Conservation (phyloP, 2,113 vertebrate species). For the Chitala chitala region DNA sequence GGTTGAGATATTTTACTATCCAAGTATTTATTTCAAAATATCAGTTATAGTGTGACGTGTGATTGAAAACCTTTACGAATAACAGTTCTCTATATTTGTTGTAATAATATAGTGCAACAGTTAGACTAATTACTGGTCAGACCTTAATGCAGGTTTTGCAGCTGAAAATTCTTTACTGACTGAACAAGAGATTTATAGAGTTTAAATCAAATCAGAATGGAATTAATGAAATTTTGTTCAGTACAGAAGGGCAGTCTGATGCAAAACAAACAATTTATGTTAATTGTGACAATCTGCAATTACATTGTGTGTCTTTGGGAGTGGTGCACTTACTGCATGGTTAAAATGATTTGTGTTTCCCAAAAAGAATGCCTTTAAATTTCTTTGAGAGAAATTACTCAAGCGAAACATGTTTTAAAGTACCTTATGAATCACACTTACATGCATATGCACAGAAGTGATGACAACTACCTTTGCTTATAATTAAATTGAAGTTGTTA, state of each 20-base stretch:
- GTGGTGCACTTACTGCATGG: not conserved
- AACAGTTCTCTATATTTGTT: not conserved
- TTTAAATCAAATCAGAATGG: too few relatives aligned
- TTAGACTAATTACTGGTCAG: not conserved
- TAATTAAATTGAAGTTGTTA: not conserved
- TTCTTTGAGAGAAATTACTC: too few relatives aligned
- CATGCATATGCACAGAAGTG: not conserved
- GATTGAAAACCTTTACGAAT: not conserved
- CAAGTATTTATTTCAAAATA: not conserved
- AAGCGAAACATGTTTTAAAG: not conserved
- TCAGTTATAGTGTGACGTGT: not conserved
- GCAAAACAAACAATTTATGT: not conserved
- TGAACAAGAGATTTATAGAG: not conserved
- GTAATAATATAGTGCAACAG: not conserved
- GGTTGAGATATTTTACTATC: not conserved
- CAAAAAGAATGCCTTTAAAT: too few relatives aligned
- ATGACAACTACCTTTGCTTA: not conserved
- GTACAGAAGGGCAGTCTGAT: too few relatives aligned
- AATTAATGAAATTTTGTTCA: too few relatives aligned
- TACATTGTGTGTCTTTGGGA: not conserved
- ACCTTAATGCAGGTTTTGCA: not conserved
- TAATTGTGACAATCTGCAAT: not conserved
- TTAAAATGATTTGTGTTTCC: not conserved
- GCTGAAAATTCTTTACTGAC: not conserved
- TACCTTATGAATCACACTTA: not conserved